Percentiles rank a stretch among this genome's conserved stretches.
Conservation (phyloP, 2,113 vertebrate species). For the Bos javanicus region DNA sequence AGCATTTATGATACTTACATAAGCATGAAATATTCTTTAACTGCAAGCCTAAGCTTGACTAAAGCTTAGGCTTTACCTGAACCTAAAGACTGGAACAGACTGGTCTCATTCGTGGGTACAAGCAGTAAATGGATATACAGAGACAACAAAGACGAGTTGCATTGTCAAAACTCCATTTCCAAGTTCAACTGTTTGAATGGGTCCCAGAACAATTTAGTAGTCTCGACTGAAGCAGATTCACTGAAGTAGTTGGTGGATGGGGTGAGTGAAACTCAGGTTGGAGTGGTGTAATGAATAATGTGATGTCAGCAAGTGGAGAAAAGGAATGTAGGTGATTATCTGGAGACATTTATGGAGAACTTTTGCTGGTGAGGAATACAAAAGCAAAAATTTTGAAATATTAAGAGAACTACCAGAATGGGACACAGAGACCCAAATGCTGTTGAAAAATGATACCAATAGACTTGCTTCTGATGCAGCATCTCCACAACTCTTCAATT, state of each 20-base stretch:
- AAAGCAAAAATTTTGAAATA: background rate
- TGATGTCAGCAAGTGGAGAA: background rate
- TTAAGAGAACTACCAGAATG: background rate
- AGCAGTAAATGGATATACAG: background rate
- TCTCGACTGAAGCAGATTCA: background rate
- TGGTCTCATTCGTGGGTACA: background rate
- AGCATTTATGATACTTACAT: background rate
- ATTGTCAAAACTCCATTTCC: background rate
- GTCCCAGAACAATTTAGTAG: background rate
- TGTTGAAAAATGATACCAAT: background rate
- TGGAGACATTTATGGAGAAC: background rate
- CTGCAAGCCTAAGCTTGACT: background rate
- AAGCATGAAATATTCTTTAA: background rate
- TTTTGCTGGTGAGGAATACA: background rate
- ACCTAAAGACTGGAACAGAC: background rate
- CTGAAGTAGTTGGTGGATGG: background rate
- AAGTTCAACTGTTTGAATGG: background rate
- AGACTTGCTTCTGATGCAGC: background rate
- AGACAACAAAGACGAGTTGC: background rate
- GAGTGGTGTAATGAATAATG: background rate
- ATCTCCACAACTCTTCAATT: background rate
- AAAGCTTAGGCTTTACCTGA: background rate
- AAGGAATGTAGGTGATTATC: background rate
- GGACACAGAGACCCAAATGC: background rate
- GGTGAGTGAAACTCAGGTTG: background rate